Evolutionary conservation across 2,113 vertebrate genomes (phyloP).

Genomic region (Neogale vison): DNA sequence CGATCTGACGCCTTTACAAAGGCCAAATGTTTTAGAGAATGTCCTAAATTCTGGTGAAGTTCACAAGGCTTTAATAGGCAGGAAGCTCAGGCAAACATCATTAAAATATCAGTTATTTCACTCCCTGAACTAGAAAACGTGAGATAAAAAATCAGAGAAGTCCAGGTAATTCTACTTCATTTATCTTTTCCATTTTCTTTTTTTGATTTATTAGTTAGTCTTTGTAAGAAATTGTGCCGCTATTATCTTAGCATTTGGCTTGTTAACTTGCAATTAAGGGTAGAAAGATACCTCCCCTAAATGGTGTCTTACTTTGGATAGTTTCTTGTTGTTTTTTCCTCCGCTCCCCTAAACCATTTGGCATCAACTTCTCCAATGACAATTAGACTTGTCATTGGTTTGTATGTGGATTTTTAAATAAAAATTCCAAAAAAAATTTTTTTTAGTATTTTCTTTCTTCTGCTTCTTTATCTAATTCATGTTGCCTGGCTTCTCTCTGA

Average conservation of each 20-base stretch:
- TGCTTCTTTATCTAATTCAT: neutral
- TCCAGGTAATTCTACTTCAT: neutral
- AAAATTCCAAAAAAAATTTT: neutral
- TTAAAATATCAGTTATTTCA: constrained; percentile 42
- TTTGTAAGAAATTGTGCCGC: neutral
- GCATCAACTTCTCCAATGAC: neutral
- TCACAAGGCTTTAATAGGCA: neutral
- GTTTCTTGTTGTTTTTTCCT: neutral
- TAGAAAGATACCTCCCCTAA: neutral
- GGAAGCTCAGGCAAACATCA: neutral
- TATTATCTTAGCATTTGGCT: neutral
- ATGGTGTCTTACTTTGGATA: neutral
- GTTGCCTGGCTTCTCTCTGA: neutral
- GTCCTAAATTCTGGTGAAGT: constrained; percentile 8
- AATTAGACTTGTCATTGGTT: neutral
- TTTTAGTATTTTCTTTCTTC: neutral
- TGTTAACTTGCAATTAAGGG: neutral
- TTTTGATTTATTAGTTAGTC: neutral
- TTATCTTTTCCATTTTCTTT: neutral
- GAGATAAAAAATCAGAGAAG: neutral
- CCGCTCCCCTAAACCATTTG: neutral
- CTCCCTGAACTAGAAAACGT: neutral
- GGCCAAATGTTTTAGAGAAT: constrained; percentile 13
- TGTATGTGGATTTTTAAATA: neutral
- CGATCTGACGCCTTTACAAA: neutral